These are phyloP conservation scores for Magallana angulata DNA, from an alignment of 1,140 invertebrate species.

Conservation along the genomic window DNA sequence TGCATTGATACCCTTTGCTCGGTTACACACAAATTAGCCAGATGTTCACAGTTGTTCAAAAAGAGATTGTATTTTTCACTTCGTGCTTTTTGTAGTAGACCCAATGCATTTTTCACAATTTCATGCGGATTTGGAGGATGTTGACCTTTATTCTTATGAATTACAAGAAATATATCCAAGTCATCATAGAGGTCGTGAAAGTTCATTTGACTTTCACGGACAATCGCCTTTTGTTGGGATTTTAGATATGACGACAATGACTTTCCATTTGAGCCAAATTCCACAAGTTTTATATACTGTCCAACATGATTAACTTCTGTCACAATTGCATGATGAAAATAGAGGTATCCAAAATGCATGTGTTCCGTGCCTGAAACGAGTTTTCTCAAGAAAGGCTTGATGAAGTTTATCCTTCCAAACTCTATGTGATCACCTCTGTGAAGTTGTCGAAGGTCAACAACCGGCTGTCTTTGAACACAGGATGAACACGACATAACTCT, in stretches of 20 bases:
- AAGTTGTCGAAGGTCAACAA: neutral
- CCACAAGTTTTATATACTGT: neutral
- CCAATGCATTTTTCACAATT: neutral
- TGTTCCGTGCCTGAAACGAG: neutral
- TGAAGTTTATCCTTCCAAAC: neutral
- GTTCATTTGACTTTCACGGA: neutral
- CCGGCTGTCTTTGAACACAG: neutral
- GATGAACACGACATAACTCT: neutral
- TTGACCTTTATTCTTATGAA: neutral
- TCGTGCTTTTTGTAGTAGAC: neutral
- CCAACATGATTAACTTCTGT: neutral
- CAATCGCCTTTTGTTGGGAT: neutral
- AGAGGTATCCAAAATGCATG: neutral
- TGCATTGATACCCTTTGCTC: neutral
- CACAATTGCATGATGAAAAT: conserved; percentile 1
- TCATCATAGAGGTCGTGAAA: neutral
- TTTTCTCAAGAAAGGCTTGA: neutral
- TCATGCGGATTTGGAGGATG: neutral
- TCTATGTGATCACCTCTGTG: neutral
- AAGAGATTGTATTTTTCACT: neutral
- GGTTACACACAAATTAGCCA: neutral
- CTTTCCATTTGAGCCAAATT: neutral
- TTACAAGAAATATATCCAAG: neutral
- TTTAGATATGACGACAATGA: neutral
- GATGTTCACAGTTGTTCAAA: neutral